phyloP scores from a whole-genome alignment of 2,113 vertebrate species.

The Brachyhypopomus occidentalis region DNA sequence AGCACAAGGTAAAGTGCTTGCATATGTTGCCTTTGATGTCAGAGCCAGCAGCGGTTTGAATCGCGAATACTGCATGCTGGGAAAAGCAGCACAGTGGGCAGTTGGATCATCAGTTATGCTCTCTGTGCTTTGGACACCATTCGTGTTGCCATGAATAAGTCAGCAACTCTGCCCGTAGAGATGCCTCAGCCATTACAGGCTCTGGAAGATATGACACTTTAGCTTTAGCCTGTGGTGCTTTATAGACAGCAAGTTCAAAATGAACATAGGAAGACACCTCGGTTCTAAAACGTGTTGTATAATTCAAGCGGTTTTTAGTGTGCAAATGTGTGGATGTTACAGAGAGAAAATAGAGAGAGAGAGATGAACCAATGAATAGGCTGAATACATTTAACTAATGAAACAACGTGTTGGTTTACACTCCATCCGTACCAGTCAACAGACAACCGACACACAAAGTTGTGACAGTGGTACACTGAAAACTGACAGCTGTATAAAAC shows the following conservation, averaged over 20 bases:
- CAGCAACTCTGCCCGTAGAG: background rate
- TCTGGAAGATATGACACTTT: background rate
- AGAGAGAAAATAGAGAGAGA: background rate
- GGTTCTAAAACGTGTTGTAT: background rate
- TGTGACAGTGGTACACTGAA: too few species aligned
- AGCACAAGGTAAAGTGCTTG: constrained; percentile 29
- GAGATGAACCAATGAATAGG: background rate
- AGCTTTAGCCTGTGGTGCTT: background rate
- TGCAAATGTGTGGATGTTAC: background rate
- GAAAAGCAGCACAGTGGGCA: constrained; percentile 10
- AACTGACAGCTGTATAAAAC: too few species aligned
- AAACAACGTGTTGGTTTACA: constrained; percentile 6
- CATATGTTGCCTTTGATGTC: constrained; percentile 29
- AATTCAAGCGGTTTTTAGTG: background rate
- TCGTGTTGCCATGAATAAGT: constrained; percentile 36
- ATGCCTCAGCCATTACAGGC: constrained; percentile 30
- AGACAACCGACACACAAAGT: too few species aligned
- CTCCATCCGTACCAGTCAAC: background rate
- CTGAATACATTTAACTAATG: background rate
- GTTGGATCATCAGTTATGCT: constrained; percentile 33
- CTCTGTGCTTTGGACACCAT: constrained; percentile 29
- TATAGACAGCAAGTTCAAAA: background rate
- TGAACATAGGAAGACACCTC: constrained; percentile 7
- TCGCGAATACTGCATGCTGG: background rate
- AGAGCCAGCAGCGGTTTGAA: constrained; percentile 5